Base-by-base conservation (phyloP, 2,797 vertebrate genomes). In the Pempheris klunzingeri region DNA sequence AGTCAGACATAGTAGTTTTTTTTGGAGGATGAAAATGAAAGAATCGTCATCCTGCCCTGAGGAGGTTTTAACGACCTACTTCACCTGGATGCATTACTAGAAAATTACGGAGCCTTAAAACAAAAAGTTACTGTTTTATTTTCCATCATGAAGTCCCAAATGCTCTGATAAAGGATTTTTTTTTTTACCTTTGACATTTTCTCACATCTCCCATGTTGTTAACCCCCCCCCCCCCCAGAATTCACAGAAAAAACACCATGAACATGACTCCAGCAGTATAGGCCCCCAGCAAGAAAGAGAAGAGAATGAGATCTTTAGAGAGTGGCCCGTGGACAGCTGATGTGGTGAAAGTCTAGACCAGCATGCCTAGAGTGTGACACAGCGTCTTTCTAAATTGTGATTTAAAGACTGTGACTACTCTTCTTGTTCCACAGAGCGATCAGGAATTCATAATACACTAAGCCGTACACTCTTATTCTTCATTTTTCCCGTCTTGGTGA, bases 401-500 rank as follows among this genome's bases (percentile, higher is more conserved):
- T 36, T 49, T 49, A 3, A 22, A 60, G 55, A 36, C 34, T 6
- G 26, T 61, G n/a, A 61, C 65, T 46, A 60, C 20, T 55, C 49
- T 17, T 67, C 47, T 65, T 46, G 69, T 77, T 67, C 30, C 55
- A 38, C 5, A 13, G 34, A 36, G 38, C n/a, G 34, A 77, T 84
- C 26, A 24, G 63, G 26, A 61, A 70, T 4, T 18, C 55, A 66
- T 30, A 34, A 67, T 7, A 17, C 17, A 36, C 62, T 36, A 14
- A 13, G 5, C 10, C 57, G 24, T 3, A 20, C 12, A 44, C 22
- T 52, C 47, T 50, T 30, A 14, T 50, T 49, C 68, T 67, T 68
- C 65, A 41, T 20, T 52, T 59, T 79, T 63, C 44, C 75, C 76
- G 63, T 41, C 46, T 38, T 62, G 50, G 68, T 69, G 66, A 70